Evolutionary conservation across 2,888 invertebrate genomes (phyloP), one percentile per base, ranked within the genome.

Genomic region (Metallyticus violacea): DNA sequence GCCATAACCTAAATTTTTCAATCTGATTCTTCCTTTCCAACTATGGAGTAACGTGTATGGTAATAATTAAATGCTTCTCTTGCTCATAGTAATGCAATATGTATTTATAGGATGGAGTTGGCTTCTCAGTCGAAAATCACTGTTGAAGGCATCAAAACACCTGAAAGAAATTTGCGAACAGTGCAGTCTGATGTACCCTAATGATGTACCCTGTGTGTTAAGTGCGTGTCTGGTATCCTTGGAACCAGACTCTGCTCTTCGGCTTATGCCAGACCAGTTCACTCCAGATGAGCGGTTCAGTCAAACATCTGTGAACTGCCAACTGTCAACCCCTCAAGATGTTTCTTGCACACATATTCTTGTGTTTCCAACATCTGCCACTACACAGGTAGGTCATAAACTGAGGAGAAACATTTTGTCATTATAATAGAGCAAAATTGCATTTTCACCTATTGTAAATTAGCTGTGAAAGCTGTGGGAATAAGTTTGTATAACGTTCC

Each of bases 161-260:
- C 93, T 99, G 89, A 97, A 97, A 90, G 98, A 98, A 90, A 95
- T 97, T 90, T 99, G 99, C 93, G 95, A 95, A 90, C 96, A 97
- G 92, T 99, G 99, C 92, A 94, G 95, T 85, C 94, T 97, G 88
- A 94, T 97, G 92, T 96, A 96, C 92, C 96, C 97, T 22, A 93
- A 94, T 88, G 96, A 96, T 88, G 96, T 95, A 89, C 99, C 99
- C 0, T 96, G 97, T 91, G 97, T 99, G 89, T 93, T 99, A 89
- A 98, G 98, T 89, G 99, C 99, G n/a, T 99, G 99, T 92, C 94
- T 99, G 86, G 98, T 99, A 80, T 98, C 98, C 88, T 94, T 99
- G 87, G 99, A 99, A 92, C 97, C 98, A 79, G 98, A 98, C 92
- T 93, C 94, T 15, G 95, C 96, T 89, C 94, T 99, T 89, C 94